Base-by-base conservation (phyloP, 2,888 invertebrate genomes). In the Parnassius smintheus region DNA sequence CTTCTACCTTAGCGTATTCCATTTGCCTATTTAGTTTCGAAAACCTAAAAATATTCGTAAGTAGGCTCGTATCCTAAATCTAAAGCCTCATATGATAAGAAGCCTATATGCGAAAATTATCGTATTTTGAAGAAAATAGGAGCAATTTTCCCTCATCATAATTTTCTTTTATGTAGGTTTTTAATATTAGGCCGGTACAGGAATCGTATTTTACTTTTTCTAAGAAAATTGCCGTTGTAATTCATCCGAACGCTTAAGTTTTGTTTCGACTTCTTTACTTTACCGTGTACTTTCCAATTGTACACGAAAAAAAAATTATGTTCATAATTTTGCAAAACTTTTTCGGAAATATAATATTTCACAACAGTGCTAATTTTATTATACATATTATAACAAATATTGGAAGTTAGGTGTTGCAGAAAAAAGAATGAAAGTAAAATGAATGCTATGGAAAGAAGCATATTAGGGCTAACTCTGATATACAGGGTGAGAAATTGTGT, bases 21-120 rank as follows among this genome's bases (percentile, higher is more conserved):
- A 66, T 68, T 68, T 65, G 66, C 65, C 68, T 66, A 68, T 68
- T 66, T 64, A 66, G 68, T 61, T 63, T 65, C 68, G 58, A 65
- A 68, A 66, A 63, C 65, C 66, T 66, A 63, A 65, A 66, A 68
- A 68, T 66, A 7, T 65, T 61, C 61, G 62, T 62, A 68, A 66
- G 64, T 68, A 63, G 63, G 63, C 48, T 66, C 52, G 62, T 54
- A 68, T 59, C 54, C 62, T 62, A 61, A 57, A 62, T 60, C 61
- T 64, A 52, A 65, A 62, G 55, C 59, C 35, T 48, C 13, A 41
- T 11, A 11, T 25, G 60, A 60, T 62, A 52, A 56, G 22, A 13
- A 11, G 46, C 18, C 2, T 44, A 46, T 41, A 45, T 54, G n/a
- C n/a, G 61, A 61, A 65, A 63, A 59, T 13, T 25, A 59, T 60